Evolutionary conservation across 35 echinoderm and acorn worm genomes (phyloP).

Genomic region (Hemicentrotus pulcherrimus): DNA sequence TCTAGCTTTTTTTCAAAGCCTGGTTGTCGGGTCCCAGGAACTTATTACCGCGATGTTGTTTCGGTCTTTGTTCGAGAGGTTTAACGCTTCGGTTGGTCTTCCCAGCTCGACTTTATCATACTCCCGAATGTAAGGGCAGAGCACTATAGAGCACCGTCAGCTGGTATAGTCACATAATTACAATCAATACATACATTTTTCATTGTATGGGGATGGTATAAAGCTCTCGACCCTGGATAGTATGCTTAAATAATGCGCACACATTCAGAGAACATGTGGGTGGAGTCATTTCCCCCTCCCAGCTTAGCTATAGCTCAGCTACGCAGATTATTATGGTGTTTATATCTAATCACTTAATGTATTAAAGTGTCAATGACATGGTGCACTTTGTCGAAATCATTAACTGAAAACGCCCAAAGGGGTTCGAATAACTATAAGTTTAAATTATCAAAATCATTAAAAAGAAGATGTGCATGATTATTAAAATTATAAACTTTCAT

Average conservation of each 20-base stretch:
- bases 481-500: no score
- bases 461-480: no score
- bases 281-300: background rate
- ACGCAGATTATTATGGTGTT: background rate
- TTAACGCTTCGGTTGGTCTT: background rate
- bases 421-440: no score
- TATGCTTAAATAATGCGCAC: background rate
- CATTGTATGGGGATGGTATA: background rate
- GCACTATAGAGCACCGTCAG: background rate
- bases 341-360: background rate
- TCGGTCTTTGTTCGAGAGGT: background rate
- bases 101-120: background rate
- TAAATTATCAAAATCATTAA: no score
- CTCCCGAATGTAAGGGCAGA: slow-evolving; percentile 1
- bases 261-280: background rate
- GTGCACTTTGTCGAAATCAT: background rate
- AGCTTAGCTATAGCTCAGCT: background rate
- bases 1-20: background rate
- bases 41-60: slow-evolving; percentile 14
- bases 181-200: slow-evolving; percentile 29
- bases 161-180: background rate
- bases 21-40: slow-evolving; percentile 1
- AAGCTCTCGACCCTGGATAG: background rate
- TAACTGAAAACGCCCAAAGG: background rate
- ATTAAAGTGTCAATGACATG: background rate